phyloP scores from a whole-genome alignment of 1,140 invertebrate species.

The Euwallacea fornicatus region DNA sequence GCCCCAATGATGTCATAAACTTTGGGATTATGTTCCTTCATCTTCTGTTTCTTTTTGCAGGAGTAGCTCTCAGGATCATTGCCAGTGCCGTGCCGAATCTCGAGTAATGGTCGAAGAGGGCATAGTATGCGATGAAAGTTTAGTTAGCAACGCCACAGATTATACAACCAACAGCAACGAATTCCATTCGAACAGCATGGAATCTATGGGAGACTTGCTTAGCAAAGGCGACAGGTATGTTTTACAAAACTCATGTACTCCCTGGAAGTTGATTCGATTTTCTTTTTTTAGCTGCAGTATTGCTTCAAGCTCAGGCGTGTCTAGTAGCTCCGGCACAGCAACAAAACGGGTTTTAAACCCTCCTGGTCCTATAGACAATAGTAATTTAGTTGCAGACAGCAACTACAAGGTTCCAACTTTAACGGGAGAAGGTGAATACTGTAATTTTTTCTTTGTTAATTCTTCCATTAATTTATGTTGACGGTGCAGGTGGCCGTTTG shows the following conservation, averaged over 20 bases:
- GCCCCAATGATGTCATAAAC: neutral
- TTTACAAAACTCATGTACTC: neutral
- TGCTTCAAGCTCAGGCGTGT: slow-evolving; percentile 62
- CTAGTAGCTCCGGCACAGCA: slow-evolving; percentile 52
- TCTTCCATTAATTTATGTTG: neutral
- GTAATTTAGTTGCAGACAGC: slow-evolving; percentile 64
- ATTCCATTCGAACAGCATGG: slow-evolving; percentile 54
- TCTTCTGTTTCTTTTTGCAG: neutral
- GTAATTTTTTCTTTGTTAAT: neutral
- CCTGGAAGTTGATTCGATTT: neutral
- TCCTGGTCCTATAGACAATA: slow-evolving; percentile 81
- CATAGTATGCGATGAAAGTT: slow-evolving; percentile 65
- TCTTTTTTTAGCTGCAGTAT: slow-evolving; percentile 55
- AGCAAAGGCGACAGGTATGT: slow-evolving; percentile 58
- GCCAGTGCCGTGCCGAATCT: slow-evolving; percentile 46
- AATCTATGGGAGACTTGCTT: slow-evolving; percentile 62
- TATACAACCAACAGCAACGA: slow-evolving; percentile 49
- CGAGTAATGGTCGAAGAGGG: slow-evolving; percentile 58
- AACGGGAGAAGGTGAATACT: slow-evolving; percentile 71
- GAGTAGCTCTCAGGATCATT: slow-evolving; percentile 42
- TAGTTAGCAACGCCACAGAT: slow-evolving; percentile 63
- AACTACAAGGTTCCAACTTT: slow-evolving; percentile 67
- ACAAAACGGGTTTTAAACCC: slow-evolving; percentile 52
- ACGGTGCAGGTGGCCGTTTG: slow-evolving; percentile 64
- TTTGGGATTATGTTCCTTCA: neutral